Base-by-base conservation (phyloP, 2,113 vertebrate genomes). In the Bubo blakistoni region DNA sequence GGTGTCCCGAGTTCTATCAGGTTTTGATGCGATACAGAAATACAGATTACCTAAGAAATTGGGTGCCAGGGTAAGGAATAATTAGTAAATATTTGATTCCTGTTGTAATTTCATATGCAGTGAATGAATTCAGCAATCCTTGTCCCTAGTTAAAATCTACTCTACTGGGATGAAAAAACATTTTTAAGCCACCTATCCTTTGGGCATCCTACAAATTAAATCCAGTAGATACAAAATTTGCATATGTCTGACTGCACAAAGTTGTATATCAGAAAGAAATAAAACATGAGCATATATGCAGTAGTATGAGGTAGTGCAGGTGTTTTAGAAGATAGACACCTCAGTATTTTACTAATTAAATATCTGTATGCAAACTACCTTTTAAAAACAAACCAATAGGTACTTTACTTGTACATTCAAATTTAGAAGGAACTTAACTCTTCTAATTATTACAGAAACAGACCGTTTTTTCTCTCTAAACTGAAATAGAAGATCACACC, bases 31-130 rank as follows among this genome's bases (percentile, higher is more conserved):
- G 72, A 96, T 95, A 97, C 93, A 97, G 71, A 95, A 96, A 96
- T 95, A 76, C 85, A 97, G 95, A 96, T 96, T 95, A 95, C 92
- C 89, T 91, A 27, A 94, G 90, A 98, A 97, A 94, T 49, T 89
- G 51, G 17, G 72, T 91, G 57, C 46, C 67, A 83, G 38, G 20
- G 14, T 93, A 70, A 36, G 79, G 26, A 21, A 91, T 96, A 97
- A 97, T 93, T 96, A 92, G 84, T 72, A 96, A 97, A 96, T 81
- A 88, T 51, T 88, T 91, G 17, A 83, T 80, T 96, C 52, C 61
- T 89, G n/a, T 89, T 97, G 58, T 46, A 94, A 71, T 84, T 97
- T 96, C 74, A 78, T 57, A 66, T 27, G 49, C 14, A 88, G 69
- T 65, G 62, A 92, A 93, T 86, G 49, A 57, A 93, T 78, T 90